Evolutionary conservation across 2,113 vertebrate genomes (phyloP).

Genomic region (Phalacrocorax brasilianus): DNA sequence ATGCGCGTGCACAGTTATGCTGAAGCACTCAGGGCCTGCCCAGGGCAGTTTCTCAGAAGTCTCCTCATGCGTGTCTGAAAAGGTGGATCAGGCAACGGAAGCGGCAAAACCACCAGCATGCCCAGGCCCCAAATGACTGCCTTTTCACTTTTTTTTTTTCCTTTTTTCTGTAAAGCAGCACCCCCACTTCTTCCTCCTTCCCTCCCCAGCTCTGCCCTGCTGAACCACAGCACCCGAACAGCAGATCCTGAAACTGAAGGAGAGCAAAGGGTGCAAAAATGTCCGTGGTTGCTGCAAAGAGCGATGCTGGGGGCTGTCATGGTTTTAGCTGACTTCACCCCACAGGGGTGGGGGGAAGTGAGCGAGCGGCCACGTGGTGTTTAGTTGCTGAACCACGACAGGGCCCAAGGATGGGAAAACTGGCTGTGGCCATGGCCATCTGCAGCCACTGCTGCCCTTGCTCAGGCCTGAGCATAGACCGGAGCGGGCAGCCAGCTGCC

Average conservation of each 20-base stretch:
- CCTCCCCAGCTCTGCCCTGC: neutral
- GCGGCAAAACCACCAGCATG: neutral
- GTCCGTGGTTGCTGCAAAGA: neutral
- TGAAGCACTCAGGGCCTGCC: accelerated
- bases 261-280: neutral
- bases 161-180: neutral
- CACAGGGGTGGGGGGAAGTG: no score
- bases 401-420: neutral
- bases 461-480: neutral
- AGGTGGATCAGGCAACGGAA: conserved; percentile 45
- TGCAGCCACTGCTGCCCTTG: neutral
- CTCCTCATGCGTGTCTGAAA: conserved; percentile 3
- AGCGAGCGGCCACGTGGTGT: no score
- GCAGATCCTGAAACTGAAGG: neutral
- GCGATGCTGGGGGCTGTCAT: neutral
- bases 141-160: neutral
- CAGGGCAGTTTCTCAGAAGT: neutral
- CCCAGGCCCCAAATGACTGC: neutral
- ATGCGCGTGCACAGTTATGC: accelerated
- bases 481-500: accelerated
- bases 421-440: neutral
- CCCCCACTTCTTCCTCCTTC: conserved; percentile 4
- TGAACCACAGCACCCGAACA: neutral
- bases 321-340: no score
- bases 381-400: no score